Percentiles rank a stretch among this genome's conserved stretches.
These are phyloP conservation scores for Polydrusus pterygomalis DNA, from an alignment of 2,888 invertebrate species.

Conservation along the genomic window DNA sequence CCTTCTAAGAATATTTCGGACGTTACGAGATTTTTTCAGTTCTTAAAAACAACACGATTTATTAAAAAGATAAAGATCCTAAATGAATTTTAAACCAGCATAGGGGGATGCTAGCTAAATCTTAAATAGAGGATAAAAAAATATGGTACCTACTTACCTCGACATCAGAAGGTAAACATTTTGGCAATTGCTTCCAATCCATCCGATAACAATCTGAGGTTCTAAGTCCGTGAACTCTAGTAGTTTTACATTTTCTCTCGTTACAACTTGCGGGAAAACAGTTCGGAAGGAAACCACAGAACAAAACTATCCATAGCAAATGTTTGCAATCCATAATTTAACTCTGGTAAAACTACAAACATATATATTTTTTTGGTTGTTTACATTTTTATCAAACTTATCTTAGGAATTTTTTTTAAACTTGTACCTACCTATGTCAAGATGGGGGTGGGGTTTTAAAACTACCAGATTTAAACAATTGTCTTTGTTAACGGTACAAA, in stretches of 20 bases:
- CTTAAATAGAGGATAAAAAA: no score
- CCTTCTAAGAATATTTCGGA: no score
- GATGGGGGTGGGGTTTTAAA: constrained; percentile 12
- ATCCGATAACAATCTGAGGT: constrained; percentile 67
- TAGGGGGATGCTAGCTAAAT: no score
- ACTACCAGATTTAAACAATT: neutral
- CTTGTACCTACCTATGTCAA: neutral
- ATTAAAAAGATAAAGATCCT: no score
- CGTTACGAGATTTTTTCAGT: no score
- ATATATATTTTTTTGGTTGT: constrained; percentile 6
- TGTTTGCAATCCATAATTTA: constrained; percentile 25
- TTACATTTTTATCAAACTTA: neutral
- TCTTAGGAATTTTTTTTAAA: no score
- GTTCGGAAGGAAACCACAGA: constrained; percentile 18
- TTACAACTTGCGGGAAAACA: constrained; percentile 53
- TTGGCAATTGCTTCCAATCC: constrained; percentile 65
- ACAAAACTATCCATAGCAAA: constrained; percentile 26
- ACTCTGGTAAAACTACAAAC: constrained; percentile 21
- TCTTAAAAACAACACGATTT: no score
- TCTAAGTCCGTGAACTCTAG: constrained; percentile 63
- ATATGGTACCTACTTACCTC: no score
- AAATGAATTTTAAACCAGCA: no score
- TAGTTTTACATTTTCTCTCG: constrained; percentile 62
- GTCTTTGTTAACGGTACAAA: no score
- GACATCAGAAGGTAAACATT: constrained; percentile 65